Evolutionary conservation across 64 coral and sea anemone species (phyloP).

Genomic region (Porites australiensis): DNA sequence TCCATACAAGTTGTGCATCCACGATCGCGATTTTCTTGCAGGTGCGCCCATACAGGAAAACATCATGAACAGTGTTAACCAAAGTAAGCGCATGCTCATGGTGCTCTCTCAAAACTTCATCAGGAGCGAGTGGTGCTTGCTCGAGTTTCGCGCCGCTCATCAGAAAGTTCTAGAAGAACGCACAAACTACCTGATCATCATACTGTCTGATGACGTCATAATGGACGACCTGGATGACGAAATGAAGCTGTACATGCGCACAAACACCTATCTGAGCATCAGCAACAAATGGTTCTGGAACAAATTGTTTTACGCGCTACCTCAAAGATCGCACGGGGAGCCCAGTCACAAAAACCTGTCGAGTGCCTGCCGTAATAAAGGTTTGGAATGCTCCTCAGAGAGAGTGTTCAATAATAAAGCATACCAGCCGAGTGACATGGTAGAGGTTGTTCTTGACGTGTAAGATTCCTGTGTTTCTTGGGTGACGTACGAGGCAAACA

Average conservation of each 20-base stretch:
- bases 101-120: constrained; percentile 75
- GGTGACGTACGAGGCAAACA: no score
- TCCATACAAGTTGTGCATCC: constrained; percentile 76
- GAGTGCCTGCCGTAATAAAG: not conserved
- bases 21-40: constrained; percentile 74
- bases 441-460: no score
- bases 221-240: constrained; percentile 77
- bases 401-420: not conserved
- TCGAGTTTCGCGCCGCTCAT: constrained; percentile 92
- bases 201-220: constrained; percentile 78
- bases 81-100: constrained; percentile 80
- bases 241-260: constrained; percentile 83
- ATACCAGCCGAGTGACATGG: not conserved
- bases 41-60: constrained; percentile 76
- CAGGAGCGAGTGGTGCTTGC: constrained; percentile 89
- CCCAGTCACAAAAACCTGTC: not conserved
- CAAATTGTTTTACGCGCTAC: constrained; percentile 75
- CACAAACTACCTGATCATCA: constrained; percentile 82
- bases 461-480: no score
- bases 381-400: not conserved
- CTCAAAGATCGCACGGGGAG: constrained; percentile 8
- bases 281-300: constrained; percentile 90
- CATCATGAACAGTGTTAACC: constrained; percentile 69
- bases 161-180: constrained; percentile 80
- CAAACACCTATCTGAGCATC: constrained; percentile 86